Percentiles rank a stretch among this genome's conserved stretches.
Conservation (phyloP, 2,113 vertebrate species). For the Catagonus wagneri region DNA sequence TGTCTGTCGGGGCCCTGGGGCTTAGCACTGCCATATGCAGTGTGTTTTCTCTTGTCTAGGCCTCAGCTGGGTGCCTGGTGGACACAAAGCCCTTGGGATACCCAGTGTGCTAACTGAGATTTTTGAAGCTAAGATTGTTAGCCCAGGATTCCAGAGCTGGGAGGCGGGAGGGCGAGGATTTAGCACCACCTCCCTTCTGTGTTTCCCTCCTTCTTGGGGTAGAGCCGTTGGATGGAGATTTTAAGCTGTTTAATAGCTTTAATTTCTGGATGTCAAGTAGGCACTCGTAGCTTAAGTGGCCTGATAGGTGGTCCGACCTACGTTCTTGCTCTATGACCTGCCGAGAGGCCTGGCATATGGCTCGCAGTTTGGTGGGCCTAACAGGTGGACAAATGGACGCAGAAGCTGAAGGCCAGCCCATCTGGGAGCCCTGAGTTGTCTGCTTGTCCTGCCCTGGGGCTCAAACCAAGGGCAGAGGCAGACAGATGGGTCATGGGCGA, state of each 20-base stretch:
- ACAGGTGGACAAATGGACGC: background rate
- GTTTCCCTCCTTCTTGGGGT: background rate
- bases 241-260: background rate
- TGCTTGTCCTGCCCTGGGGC: background rate
- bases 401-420: background rate
- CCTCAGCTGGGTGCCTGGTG: background rate
- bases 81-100: no score
- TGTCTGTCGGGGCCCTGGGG: background rate
- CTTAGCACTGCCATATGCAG: accelerated
- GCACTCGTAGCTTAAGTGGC: background rate
- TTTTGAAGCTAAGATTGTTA: background rate
- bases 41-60: background rate
- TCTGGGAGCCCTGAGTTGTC: background rate
- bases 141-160: background rate
- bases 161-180: background rate
- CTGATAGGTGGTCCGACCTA: background rate
- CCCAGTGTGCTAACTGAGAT: background rate
- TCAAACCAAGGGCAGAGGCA: background rate
- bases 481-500: accelerated
- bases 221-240: background rate
- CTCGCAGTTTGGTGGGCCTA: background rate
- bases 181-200: accelerated
- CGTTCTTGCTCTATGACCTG: background rate
- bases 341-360: background rate
- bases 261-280: background rate